Evolutionary conservation across 2,888 invertebrate genomes (phyloP).

Genomic region (Petrolisthes manimaculis): DNA sequence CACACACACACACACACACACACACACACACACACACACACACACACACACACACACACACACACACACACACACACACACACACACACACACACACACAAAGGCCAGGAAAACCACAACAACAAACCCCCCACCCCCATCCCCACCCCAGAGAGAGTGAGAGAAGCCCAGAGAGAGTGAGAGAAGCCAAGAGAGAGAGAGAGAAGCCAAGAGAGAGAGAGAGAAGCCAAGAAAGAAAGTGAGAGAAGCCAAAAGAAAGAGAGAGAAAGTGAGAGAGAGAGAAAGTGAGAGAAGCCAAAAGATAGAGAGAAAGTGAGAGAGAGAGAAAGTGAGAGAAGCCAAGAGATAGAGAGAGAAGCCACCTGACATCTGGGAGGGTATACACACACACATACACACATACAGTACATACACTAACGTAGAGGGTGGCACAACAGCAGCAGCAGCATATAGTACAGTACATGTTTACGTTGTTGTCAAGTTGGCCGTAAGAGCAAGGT

Average conservation of each 20-base stretch:
- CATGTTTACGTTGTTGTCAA: conserved; percentile 1
- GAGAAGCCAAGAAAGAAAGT: conserved; percentile 8
- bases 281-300: neutral
- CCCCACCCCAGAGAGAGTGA: neutral
- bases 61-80: conserved; percentile 25
- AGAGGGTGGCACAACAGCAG: too few species aligned
- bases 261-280: neutral
- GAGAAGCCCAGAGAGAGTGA: neutral
- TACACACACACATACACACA: too few species aligned
- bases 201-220: conserved; percentile 9
- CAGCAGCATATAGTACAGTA: neutral
- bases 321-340: neutral
- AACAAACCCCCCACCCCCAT: too few species aligned
- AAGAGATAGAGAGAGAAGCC: too few species aligned
- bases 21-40: conserved; percentile 26
- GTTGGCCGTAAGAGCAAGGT: conserved; percentile 25
- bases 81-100: conserved; percentile 16
- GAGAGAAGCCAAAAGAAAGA: conserved; percentile 1
- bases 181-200: neutral
- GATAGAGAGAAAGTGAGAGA: neutral
- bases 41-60: conserved; percentile 29
- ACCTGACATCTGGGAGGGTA: neutral
- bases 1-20: conserved; percentile 23
- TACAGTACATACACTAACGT: too few species aligned
- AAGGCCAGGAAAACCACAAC: neutral